Base-by-base conservation (phyloP, 2,888 invertebrate genomes). In the Parnassius apollo region DNA sequence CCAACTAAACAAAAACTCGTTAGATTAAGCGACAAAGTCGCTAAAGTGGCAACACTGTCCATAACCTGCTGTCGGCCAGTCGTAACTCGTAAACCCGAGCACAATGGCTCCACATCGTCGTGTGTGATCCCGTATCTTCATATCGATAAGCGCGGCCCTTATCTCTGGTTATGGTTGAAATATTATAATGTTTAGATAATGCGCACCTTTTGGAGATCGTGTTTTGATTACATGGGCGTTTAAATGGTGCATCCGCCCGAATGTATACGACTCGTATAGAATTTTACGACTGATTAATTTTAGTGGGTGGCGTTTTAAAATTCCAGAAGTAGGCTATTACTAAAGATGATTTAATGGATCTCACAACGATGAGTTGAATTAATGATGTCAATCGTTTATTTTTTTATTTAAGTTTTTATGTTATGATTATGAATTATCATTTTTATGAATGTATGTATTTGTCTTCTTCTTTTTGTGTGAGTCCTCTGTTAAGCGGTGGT, bases 91-190 rank as follows among this genome's bases (percentile, higher is more conserved):
- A 59, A 63, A 64, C 49, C 59, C 63, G 55, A 25, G 44, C 51
- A 71, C 50, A 61, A 63, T 57, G 49, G 60, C 65, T 54, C 50
- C 25, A 13, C 49, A 64, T 71, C 76, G 66, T 74, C 78, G 81
- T 82, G 81, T 80, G 82, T 77, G 82, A 78, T 82, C 82, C 75
- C 66, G 66, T 75, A 76, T 76, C 74, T 59, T 51, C 51, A 51
- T 55, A 64, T 56, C 63, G 58, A 62, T 62, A 62, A 59, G 35
- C 56, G 25, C 25, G 42, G 25, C 57, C 58, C 57, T 62, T 50
- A 60, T 59, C 42, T 52, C 62, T 62, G 59, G 60, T 58, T 56
- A 58, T 61, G 56, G 62, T 55, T 58, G 42, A 61, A 66, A 63
- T 66, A 63, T 63, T 64, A 64, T 64, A 64, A 64, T 64, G 63